Evolutionary conservation across 2,888 invertebrate species (phyloP), one percentile per base, ranked within the genome.

Genomic region (Drosophila putrida): DNA sequence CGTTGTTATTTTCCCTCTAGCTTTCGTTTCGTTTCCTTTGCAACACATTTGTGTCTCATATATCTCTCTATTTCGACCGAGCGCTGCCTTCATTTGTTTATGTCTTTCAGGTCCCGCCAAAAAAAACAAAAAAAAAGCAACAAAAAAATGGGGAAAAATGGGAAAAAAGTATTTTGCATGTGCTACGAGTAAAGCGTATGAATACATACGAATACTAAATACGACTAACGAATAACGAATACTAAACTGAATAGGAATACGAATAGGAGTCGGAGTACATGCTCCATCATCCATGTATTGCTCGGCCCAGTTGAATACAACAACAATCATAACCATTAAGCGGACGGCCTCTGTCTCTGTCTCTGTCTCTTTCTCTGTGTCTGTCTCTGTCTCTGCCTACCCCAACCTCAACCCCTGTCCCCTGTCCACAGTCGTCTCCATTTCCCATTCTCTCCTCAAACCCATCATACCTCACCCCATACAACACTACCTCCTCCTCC

Each of bases 11-110:
- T 44, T 27, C 27, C 5, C 38, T 28, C 36, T 25, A 13, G 44
- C 35, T 59, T 51, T n/a, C n/a, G n/a, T n/a, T n/a, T n/a, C n/a
- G n/a, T n/a, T 51, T 47, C 27, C 49, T 46, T 6, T 47, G 6
- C 33, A 31, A 67, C 54, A 67, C 54, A 72, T 73, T 60, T 68
- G 41, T 78, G 50, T 68, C 75, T 58, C 75, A 68, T 63, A 76
- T 78, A 75, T 78, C 75, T 78, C 68, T 73, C 53, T 65, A 60
- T 67, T 67, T 46, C 60, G 20, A 28, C 27, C 11, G 41, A 13
- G 27, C 39, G 47, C 58, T 68, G 85, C 57, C 72, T 69, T 70
- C 82, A 82, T 89, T 89, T 84, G 85, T 82, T 89, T 84, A 89
- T 74, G 88, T 76, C 78, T 78, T 54, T 76, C 35, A 55, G 41